Base-by-base conservation (phyloP, 1,140 invertebrate genomes). In the Cydia pomonella region DNA sequence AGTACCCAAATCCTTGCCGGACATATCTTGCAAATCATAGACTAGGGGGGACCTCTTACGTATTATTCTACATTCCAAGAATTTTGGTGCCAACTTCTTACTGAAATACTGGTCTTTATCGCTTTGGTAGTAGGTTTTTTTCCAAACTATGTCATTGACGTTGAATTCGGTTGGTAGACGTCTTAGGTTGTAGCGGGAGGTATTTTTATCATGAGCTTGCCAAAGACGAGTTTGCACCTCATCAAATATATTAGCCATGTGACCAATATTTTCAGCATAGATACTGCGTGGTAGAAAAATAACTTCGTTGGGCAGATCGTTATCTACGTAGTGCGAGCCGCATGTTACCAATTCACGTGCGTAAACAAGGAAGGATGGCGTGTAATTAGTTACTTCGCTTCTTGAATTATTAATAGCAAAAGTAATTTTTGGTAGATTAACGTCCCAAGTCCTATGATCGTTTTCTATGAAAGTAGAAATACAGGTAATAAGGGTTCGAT, bases 361-460 rank as follows among this genome's bases (percentile, higher is more conserved):
- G n/a, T n/a, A n/a, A n/a, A n/a, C n/a, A n/a, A n/a, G n/a, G n/a
- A n/a, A n/a, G n/a, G n/a, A n/a, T n/a, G n/a, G n/a, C n/a, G n/a
- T n/a, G n/a, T n/a, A n/a, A 41, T 41, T 41, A 41, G 38, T 41
- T 41, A 41, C 38, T 41, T 41, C 38, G 38, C 38, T 41, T 41
- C 38, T 41, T 1, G 73, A 73, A 27, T 63, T 73, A 63, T 73
- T 73, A 3, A 73, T 73, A 1, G 73, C 73, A 73, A 73, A 73
- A 16, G 59, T 27, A 2, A 73, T 38, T 13, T 62, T 73, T 6
- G 73, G 73, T 21, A 73, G 18, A 63, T 16, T 38, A 18, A 38
- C 29, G 29, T 77, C 69, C 76, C 76, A 77, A 12, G 63, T 53
- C 62, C 76, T 69, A 59, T 77, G 76, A 47, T 77, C 76, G 62